Percentiles rank a stretch among this genome's conserved stretches.
Conservation (phyloP, 1,140 invertebrate species). For the Drosophila neocordata region DNA sequence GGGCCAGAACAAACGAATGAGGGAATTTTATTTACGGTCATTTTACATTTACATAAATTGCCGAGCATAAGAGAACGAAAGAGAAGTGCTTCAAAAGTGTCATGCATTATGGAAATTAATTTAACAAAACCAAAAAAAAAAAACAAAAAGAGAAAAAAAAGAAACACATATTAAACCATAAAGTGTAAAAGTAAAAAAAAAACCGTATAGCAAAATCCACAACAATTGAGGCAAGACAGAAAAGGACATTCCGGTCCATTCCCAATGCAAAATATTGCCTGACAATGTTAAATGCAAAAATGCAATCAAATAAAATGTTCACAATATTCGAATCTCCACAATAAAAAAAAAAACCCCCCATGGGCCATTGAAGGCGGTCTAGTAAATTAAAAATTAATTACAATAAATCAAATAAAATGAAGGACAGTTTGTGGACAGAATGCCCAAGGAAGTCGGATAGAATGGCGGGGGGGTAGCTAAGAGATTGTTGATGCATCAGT, state of each 20-base stretch:
- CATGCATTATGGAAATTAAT: conserved; percentile 58
- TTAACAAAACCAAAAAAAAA: conserved; percentile 27
- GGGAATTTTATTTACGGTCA: conserved; percentile 41
- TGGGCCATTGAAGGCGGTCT: conserved; percentile 29
- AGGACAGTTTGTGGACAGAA: conserved; percentile 12
- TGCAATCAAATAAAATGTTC: conserved; percentile 54
- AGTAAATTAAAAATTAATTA: conserved; percentile 56
- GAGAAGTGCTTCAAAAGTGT: conserved; percentile 23
- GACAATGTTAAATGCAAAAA: conserved; percentile 39
- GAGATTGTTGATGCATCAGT: too few relatives aligned
- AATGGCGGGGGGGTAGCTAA: too few relatives aligned
- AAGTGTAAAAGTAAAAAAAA: background rate
- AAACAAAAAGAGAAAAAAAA: conserved; percentile 16
- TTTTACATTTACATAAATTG: conserved; percentile 50
- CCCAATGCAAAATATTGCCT: background rate
- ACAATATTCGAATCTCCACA: conserved; percentile 2
- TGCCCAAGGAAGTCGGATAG: too few relatives aligned
- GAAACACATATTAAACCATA: background rate
- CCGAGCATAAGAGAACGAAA: conserved; percentile 5
- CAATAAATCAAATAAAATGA: conserved; percentile 50
- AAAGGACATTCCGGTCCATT: background rate
- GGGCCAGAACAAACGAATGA: background rate
- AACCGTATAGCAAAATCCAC: background rate
- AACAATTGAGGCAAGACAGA: conserved; percentile 19
- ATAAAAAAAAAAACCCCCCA: background rate